These are phyloP conservation scores for Heliconius aoede DNA, from an alignment of 2,888 invertebrate species.

Conservation along the genomic window DNA sequence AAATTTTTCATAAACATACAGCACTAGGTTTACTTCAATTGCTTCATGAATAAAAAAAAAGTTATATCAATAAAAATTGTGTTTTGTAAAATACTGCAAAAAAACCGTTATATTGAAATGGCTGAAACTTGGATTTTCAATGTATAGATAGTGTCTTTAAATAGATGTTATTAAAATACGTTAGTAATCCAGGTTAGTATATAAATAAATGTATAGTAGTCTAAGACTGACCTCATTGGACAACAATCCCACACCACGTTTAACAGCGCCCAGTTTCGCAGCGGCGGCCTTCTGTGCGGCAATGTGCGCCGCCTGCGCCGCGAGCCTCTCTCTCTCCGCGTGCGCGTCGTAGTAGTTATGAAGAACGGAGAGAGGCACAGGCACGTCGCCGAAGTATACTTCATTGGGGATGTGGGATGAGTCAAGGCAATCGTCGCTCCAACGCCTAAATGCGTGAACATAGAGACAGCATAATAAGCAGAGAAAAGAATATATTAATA, in stretches of 20 bases:
- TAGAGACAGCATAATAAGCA: neutral
- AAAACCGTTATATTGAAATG: too few relatives aligned
- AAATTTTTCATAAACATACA: too few relatives aligned
- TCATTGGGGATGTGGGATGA: slow-evolving; percentile 82
- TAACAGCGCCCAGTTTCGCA: slow-evolving; percentile 70
- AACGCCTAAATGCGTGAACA: slow-evolving; percentile 60
- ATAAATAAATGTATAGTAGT: too few relatives aligned
- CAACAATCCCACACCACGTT: slow-evolving; percentile 60
- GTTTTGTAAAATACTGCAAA: too few relatives aligned
- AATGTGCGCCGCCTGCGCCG: slow-evolving; percentile 75
- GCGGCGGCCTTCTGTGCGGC: slow-evolving; percentile 79
- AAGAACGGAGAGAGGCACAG: slow-evolving; percentile 74
- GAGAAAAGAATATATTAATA: neutral
- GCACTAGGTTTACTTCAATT: too few relatives aligned
- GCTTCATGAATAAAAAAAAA: too few relatives aligned
- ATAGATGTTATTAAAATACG: too few relatives aligned
- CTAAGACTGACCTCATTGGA: slow-evolving; percentile 55
- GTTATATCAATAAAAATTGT: too few relatives aligned
- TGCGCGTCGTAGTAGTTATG: slow-evolving; percentile 82
- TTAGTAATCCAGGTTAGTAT: too few relatives aligned
- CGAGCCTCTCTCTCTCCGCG: slow-evolving; percentile 76
- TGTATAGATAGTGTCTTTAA: too few relatives aligned
- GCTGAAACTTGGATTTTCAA: too few relatives aligned
- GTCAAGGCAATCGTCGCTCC: slow-evolving; percentile 81
- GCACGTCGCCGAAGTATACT: slow-evolving; percentile 82